Base-by-base conservation (phyloP, 2,888 invertebrate genomes). In the Petrolisthes cinctipes region DNA sequence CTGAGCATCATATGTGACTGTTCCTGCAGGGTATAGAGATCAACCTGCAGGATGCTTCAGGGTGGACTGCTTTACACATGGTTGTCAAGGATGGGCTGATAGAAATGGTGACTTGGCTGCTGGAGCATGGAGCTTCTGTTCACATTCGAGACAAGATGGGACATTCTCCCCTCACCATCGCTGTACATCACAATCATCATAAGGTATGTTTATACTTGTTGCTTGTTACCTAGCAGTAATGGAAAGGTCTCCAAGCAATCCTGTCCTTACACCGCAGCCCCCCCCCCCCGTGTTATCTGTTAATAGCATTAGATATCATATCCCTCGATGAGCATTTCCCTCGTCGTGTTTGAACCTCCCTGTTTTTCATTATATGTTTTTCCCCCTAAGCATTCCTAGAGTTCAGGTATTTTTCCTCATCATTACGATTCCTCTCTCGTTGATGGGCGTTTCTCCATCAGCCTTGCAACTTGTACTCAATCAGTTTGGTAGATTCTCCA, bases 121-220 rank as follows among this genome's bases (percentile, higher is more conserved):
- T 98, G 54, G 94, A 94, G 84, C 95, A 96, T 91, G 98, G 98
- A 0, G 97, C 97, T 0, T 96, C 95, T 83, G 96, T 98, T 4
- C 97, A 98, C 92, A 93, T 95, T 71, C 95, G 92, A 83, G 93
- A 93, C 90, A 94, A 94, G 91, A 94, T 94, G 91, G 96, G 95
- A 90, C 95, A 95, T 91, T 95, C 95, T 37, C 96, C 95, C 0
- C 94, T 97, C 0, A 93, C 95, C 85, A 95, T 96, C 89, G 96
- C 97, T 0, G 94, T 96, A 0, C 93, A 95, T 23, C 87, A 90
- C 83, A 91, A 91, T 83, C 91, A 92, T 73, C 89, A 91, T 53
- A 83, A 89, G 88, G 90, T 90, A 53, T 14, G 83, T 61, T 14
- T 37, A 37, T 37, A 37, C 37, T 37, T 37, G 37, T 37, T 37